Percentiles rank a stretch among this genome's conserved stretches.
phyloP scores from a whole-genome alignment of 2,113 vertebrate species.

The Cephalopterus ornatus region DNA sequence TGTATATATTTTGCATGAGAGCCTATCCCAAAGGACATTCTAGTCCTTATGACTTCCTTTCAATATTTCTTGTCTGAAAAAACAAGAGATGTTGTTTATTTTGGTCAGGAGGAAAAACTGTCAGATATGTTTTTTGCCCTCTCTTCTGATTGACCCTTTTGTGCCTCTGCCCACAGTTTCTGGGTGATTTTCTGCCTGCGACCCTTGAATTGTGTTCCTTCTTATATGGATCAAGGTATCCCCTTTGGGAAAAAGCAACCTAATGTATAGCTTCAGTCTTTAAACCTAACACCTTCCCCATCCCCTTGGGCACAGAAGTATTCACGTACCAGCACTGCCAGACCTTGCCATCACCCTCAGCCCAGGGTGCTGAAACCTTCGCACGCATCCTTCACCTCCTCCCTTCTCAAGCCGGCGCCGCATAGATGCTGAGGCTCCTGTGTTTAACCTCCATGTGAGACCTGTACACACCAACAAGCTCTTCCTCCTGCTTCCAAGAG shows the following conservation, averaged over 20 bases:
- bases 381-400: neutral
- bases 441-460: neutral
- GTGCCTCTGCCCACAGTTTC: neutral
- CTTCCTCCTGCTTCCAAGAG: neutral
- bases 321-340: neutral
- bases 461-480: rapidly evolving
- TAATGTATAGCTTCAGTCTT: neutral
- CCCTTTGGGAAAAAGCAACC: neutral
- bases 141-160: neutral
- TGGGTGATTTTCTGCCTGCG: neutral
- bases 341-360: neutral
- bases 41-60: neutral
- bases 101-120: neutral
- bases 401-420: neutral
- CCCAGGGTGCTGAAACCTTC: neutral
- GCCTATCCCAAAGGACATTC: neutral
- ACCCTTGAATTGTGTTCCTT: neutral
- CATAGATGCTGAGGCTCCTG: rapidly evolving
- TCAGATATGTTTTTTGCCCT: neutral
- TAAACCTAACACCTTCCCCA: neutral
- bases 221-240: neutral
- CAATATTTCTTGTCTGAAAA: neutral
- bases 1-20: neutral
- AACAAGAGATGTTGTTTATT: neutral
- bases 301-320: neutral